Base-by-base conservation (phyloP, 2,888 invertebrate species). In the Diadegma fenestrale region DNA sequence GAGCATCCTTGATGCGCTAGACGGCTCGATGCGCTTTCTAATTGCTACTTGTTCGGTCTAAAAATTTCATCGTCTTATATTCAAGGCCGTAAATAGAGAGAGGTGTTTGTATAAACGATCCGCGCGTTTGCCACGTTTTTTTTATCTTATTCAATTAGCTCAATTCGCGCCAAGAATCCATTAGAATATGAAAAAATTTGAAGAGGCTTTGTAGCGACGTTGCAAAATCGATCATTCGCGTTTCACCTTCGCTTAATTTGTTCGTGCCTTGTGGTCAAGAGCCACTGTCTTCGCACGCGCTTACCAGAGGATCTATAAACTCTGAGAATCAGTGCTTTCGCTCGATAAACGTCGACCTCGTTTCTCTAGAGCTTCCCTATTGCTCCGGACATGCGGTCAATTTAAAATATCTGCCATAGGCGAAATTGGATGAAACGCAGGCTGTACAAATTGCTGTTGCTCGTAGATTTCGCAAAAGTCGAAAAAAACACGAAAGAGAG, bases 21-120 rank as follows among this genome's bases (percentile, higher is more conserved):
- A 71, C 76, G 63, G 51, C 76, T 80, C 86, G 85, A 86, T 80
- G 85, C 86, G 86, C 86, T 86, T 86, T 86, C 82, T 86, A 85
- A 85, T 85, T 85, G 64, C 80, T 75, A 10, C 63, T 51, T 76
- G 66, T 80, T 85, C 77, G 86, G 69, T 87, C 79, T 86, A 54
- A 83, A 86, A 83, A 87, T 64, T 63, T 64, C 72, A 86, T 86
- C 83, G 83, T 83, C 86, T 77, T 66, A 72, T 22, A 69, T 81
- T 83, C 87, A 87, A 87, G 87, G 87, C 69, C 83, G 80, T 54
- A 19, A 37, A 69, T 69, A n/a, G 37, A 54, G 22, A 66, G 33
- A 37, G n/a, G 54, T n/a, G 33, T 51, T 51, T 71, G 71, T 51
- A 51, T 14, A 51, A 71, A 45, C 68, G 68, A 26, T 37, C 48